Evolutionary conservation across 2,888 invertebrate species (phyloP).

Genomic region (Unio pictorum): DNA sequence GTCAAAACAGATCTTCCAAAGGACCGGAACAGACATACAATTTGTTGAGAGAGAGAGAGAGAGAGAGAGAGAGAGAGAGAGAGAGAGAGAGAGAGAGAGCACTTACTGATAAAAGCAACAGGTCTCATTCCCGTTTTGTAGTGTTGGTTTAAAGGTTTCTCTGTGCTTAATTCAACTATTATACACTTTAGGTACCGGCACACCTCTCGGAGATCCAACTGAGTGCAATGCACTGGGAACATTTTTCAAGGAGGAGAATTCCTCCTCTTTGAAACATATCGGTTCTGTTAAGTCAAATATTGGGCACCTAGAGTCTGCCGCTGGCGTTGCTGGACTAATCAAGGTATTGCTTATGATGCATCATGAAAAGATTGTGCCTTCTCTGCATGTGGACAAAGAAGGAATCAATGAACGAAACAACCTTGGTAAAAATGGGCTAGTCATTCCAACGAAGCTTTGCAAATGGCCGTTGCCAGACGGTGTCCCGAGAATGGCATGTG

Average conservation of each 20-base stretch:
- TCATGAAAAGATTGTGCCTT: slow-evolving; percentile 40
- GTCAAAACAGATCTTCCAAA: too few relatives aligned
- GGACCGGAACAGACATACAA: too few relatives aligned
- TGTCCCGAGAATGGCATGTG: slow-evolving; percentile 12
- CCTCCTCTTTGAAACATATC: slow-evolving; percentile 9
- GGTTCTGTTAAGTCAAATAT: slow-evolving; percentile 61
- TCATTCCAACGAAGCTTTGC: slow-evolving; percentile 5
- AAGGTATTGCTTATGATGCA: slow-evolving; percentile 56
- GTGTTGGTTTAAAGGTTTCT: too few relatives aligned
- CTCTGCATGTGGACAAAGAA: slow-evolving; percentile 28
- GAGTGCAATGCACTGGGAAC: slow-evolving; percentile 36
- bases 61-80: too few relatives aligned
- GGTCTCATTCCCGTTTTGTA: too few relatives aligned
- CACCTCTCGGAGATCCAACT: slow-evolving; percentile 41
- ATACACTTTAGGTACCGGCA: slow-evolving; percentile 38
- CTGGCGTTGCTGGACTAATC: slow-evolving; percentile 53
- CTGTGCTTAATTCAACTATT: not conserved
- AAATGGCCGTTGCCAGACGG: slow-evolving; percentile 10
- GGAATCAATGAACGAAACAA: slow-evolving; percentile 20
- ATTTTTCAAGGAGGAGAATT: too few relatives aligned
- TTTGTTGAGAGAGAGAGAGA: too few relatives aligned
- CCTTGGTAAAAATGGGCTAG: slow-evolving; percentile 9
- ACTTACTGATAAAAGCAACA: too few relatives aligned
- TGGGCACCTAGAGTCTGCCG: slow-evolving; percentile 56
- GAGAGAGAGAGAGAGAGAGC: too few relatives aligned